Conservation (phyloP, 2,797 vertebrate genomes). For the Synanceia verrucosa region DNA sequence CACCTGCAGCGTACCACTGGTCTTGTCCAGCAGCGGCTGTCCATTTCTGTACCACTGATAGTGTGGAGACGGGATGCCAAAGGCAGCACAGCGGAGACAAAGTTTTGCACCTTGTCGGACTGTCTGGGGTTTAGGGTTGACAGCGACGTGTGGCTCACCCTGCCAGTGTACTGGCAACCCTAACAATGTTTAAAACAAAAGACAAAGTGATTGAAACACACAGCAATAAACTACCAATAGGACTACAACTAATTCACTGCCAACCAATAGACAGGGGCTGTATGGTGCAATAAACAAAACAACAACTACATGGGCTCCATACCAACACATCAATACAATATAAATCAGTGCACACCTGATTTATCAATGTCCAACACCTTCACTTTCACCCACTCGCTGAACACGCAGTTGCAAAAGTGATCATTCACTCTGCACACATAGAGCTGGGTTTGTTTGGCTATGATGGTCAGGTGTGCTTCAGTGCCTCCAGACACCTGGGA, state of each 20-base stretch:
- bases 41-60: slow-evolving; percentile 92
- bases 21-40: slow-evolving; percentile 71
- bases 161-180: slow-evolving; percentile 82
- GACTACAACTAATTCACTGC: neutral
- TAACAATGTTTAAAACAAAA: slow-evolving; percentile 33
- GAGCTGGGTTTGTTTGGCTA: slow-evolving; percentile 72
- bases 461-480: slow-evolving; percentile 78
- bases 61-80: slow-evolving; percentile 84
- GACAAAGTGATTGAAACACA: slow-evolving; percentile 3
- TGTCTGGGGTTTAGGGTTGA: slow-evolving; percentile 77
- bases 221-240: neutral
- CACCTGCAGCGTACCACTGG: slow-evolving; percentile 80
- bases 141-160: slow-evolving; percentile 82
- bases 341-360: slow-evolving; percentile 66
- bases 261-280: neutral
- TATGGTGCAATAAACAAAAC: neutral
- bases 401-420: slow-evolving; percentile 71
- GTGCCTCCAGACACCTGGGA: slow-evolving; percentile 79
- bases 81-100: slow-evolving; percentile 81
- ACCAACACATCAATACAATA: neutral
- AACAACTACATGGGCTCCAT: neutral
- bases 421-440: slow-evolving; percentile 87
- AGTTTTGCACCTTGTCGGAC: slow-evolving; percentile 71
- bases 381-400: slow-evolving; percentile 88
- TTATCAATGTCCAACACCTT: slow-evolving; percentile 80